A percentile compares a stretch with the other conserved stretches of the same genome.
phyloP scores from a whole-genome alignment of 2,888 invertebrate genomes.

The Neoitamus cyanurus region DNA sequence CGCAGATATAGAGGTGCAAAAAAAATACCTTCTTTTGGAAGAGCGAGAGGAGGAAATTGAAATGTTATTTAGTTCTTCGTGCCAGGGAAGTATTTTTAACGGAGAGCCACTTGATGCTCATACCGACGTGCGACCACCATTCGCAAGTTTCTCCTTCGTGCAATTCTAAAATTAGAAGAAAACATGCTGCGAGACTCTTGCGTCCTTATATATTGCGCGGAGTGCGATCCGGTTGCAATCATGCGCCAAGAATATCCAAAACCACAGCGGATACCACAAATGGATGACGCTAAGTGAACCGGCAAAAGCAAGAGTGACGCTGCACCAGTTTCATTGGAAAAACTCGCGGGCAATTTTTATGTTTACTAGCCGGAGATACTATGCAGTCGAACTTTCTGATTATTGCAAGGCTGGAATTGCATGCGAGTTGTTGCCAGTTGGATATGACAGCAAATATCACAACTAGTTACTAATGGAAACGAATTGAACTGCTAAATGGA shows the following conservation, averaged over 20 bases:
- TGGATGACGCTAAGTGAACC: constrained; percentile 14
- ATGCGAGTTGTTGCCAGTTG: not conserved
- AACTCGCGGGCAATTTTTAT: not conserved
- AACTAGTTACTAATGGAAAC: not conserved
- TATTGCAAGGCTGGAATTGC: not conserved
- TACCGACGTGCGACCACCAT: not conserved
- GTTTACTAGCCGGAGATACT: not conserved
- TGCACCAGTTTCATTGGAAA: not conserved
- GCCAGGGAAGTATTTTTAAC: not conserved
- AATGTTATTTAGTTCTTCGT: not conserved
- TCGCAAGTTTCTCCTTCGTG: not conserved
- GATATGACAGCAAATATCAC: not conserved
- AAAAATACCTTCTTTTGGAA: not conserved
- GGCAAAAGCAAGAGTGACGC: not conserved
- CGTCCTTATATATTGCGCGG: not conserved
- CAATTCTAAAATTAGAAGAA: constrained; percentile 1
- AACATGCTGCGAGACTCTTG: not conserved
- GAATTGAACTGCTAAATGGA: not conserved
- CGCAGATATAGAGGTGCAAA: not conserved
- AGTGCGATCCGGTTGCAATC: constrained; percentile 29
- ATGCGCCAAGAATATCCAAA: constrained; percentile 31
- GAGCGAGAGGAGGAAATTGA: not conserved
- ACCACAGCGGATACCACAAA: constrained; percentile 28
- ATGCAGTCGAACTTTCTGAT: not conserved
- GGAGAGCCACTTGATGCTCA: not conserved